These are phyloP conservation scores for Pterocles burchelli DNA, from an alignment of 2,113 vertebrate species.

Conservation along the genomic window DNA sequence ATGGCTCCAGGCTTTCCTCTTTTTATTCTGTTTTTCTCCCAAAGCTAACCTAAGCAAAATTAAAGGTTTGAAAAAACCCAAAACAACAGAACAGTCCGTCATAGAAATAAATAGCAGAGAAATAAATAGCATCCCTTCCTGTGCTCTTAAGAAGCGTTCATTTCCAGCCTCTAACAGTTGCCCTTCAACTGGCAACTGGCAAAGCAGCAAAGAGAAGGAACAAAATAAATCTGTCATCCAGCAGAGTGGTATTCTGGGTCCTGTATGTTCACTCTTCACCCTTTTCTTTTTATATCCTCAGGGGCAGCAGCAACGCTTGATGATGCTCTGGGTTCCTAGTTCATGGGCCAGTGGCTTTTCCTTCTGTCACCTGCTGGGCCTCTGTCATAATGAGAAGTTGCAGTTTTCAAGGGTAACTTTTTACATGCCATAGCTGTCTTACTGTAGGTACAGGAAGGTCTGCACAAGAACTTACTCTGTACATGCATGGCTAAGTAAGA, in stretches of 20 bases:
- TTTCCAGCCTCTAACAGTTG: not conserved
- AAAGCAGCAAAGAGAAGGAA: not conserved
- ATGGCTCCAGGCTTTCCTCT: not conserved
- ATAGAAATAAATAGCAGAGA: not conserved
- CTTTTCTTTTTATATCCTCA: not conserved
- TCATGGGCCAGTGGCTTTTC: slow-evolving; percentile 62
- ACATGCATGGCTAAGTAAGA: not conserved
- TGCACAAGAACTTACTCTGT: not conserved
- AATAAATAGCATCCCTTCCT: not conserved
- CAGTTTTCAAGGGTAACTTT: slow-evolving; percentile 45
- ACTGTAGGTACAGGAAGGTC: not conserved
- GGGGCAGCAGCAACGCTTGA: not conserved
- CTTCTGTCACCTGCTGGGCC: slow-evolving; percentile 54
- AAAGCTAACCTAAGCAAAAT: not conserved
- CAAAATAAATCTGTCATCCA: not conserved
- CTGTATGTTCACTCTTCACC: slow-evolving; percentile 17
- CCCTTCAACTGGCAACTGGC: not conserved
- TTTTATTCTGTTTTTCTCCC: not conserved
- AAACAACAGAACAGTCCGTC: not conserved
- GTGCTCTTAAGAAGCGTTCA: not conserved
- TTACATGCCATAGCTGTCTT: slow-evolving; percentile 43
- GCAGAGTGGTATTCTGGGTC: not conserved
- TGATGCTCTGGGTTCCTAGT: slow-evolving; percentile 33
- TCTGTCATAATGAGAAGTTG: slow-evolving; percentile 50
- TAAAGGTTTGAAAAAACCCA: not conserved